Evolutionary conservation across 1,140 invertebrate species (phyloP), one percentile per base, ranked within the genome.

Genomic region (Notospermus geniculatus): DNA sequence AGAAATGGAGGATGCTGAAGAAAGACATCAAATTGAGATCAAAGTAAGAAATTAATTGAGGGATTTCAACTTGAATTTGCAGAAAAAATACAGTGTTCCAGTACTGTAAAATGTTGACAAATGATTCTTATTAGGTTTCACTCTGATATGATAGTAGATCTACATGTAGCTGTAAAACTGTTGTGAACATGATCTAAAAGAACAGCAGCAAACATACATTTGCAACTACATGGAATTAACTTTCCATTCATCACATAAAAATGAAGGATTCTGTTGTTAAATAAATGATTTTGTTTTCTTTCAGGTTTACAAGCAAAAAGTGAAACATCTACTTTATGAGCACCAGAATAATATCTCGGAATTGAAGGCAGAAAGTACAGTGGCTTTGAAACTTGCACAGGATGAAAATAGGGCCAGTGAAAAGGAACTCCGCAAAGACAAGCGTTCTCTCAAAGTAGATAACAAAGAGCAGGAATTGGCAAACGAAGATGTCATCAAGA

Each of bases 251-350:
- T n/a, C n/a, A n/a, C 39, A n/a, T 43, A n/a, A n/a, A 43, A 43
- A n/a, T 43, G 11, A 43, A 43, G n/a, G n/a, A 11, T n/a, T 43
- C 39, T 43, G 4, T 27, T 30, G 19, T 56, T 19, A 56, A 56
- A 22, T 56, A 7, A 39, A 27, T 17, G 5, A 52, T 28, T 28
- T 61, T 52, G 4, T 52, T 56, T 7, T 23, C 17, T 28, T 53
- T 25, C 46, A 82, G 79, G 78, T 91, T 46, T 91, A 91, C 66
- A 93, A 93, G 80, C 91, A 95, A 76, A 94, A 93, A 86, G 89
- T 95, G 13, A 95, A 95, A 73, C 91, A 93, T 80, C 82, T 95
- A 25, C 87, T 94, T 79, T 94, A 93, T 78, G 92, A 95, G 74
- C 92, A 95, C 73, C 90, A 94, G 74, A 89, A 88, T 36, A 88